Evolutionary conservation across 2,888 invertebrate genomes (phyloP), one percentile per base, ranked within the genome.

Genomic region (Sarcophaga rosellei): DNA sequence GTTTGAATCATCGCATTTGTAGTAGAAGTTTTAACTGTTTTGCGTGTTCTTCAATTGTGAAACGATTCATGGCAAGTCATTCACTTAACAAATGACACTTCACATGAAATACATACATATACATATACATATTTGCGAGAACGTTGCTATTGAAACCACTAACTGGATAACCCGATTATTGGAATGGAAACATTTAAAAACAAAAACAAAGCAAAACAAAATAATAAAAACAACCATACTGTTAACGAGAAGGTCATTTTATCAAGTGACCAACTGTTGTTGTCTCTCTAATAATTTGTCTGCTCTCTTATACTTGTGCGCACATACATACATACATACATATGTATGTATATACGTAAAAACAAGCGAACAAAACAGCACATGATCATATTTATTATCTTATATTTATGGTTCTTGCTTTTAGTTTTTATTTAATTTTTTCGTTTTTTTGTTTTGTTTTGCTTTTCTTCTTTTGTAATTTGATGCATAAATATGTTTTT

Each of bases 201-300:
- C n/a, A 3, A 4, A 35, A 65, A 25, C 25, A 25, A 65, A 15
- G 4, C 15, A 61, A n/a, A 61, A 61, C 61, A 53, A 17, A 53
- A 53, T 53, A 53, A 53, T 53, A 53, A 53, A 15, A 53, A 44
- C 75, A 57, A 57, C 57, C 57, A 59, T 20, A 76, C 17, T 53
- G 20, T 61, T 53, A 70, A 63, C 45, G 11, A 75, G 84, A 81
- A 84, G 86, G 86, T 81, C 86, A 84, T 62, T 75, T 53, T 86
- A 17, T 59, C 53, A 53, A 53, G 44, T 81, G 86, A 78, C 86
- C 84, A 84, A 81, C 86, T 78, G 81, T 74, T 86, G 78, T 35
- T 53, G 53, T 53, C 12, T 70, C 10, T 70, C 17, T 20, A 45
- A 20, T 20, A 15, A 72, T n/a, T 21, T 11, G 15, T 23, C 20